Percentiles rank a stretch among this genome's conserved stretches.
Conservation (phyloP, 2,797 vertebrate species). For the Myotis vivesi region DNA sequence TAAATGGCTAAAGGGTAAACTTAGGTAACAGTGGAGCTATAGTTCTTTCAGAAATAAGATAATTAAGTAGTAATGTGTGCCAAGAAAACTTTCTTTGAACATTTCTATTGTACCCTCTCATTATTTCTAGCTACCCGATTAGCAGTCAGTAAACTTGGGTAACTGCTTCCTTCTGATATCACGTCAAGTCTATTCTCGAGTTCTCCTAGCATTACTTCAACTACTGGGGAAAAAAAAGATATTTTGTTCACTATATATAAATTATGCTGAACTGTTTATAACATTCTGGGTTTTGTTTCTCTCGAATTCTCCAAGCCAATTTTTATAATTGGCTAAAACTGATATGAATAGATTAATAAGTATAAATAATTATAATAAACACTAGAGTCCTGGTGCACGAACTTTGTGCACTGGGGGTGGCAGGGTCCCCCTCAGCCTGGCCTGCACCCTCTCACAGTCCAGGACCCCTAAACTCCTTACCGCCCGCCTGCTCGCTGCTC, state of each 20-base stretch:
- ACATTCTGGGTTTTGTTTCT: background rate
- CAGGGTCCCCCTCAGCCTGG: too few species aligned
- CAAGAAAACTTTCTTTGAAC: conserved; percentile 52
- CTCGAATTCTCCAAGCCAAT: background rate
- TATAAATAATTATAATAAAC: background rate
- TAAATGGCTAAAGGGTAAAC: conserved; percentile 46
- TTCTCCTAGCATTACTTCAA: conserved; percentile 25
- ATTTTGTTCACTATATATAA: conserved; percentile 32
- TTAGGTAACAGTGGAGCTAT: conserved; percentile 40
- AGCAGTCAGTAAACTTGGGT: conserved; percentile 55
- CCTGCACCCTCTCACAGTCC: too few species aligned
- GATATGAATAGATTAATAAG: background rate
- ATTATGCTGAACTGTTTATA: conserved; percentile 36
- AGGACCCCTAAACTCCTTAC: too few species aligned
- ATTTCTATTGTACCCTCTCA: conserved; percentile 40
- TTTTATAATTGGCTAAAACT: conserved; percentile 7
- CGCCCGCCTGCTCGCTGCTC: too few species aligned
- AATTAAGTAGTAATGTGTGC: conserved; percentile 44
- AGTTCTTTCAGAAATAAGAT: conserved; percentile 61
- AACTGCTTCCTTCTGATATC: conserved; percentile 53
- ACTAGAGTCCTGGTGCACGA: too few species aligned
- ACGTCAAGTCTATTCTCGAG: conserved; percentile 19
- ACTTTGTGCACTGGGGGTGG: too few species aligned
- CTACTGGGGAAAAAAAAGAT: conserved; percentile 46
- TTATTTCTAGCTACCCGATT: conserved; percentile 63